Conservation (phyloP, 2,113 vertebrate species). For the Aptenodytes forsteri region DNA sequence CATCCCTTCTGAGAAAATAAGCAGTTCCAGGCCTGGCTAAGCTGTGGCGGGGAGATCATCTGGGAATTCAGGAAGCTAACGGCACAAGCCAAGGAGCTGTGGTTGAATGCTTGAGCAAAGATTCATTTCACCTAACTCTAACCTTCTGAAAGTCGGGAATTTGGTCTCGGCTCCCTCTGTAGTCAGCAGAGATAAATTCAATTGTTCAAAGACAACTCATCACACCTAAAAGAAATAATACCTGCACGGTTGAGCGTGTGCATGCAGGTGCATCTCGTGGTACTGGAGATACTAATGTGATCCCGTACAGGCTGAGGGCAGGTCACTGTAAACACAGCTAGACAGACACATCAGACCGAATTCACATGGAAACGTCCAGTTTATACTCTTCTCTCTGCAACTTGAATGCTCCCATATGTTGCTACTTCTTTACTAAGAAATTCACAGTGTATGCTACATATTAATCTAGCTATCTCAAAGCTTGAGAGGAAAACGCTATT, state of each 20-base stretch:
- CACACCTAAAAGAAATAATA: background rate
- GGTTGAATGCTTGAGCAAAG: constrained; percentile 54
- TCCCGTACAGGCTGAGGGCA: background rate
- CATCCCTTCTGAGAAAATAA: constrained; percentile 38
- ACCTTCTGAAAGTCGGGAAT: background rate
- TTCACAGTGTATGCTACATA: background rate
- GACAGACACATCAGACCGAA: background rate
- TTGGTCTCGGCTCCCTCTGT: background rate
- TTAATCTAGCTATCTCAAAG: background rate
- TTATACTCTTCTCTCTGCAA: background rate
- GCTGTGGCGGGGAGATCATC: constrained; percentile 18
- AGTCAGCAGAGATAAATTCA: constrained; percentile 14
- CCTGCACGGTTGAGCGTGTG: accelerated
- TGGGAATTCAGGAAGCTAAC: constrained; percentile 65
- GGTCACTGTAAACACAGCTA: background rate
- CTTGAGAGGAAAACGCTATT: background rate
- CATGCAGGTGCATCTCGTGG: background rate
- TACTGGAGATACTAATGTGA: background rate
- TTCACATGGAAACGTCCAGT: background rate
- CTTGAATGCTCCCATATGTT: background rate
- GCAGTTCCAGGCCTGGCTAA: constrained; percentile 33
- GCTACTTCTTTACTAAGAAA: background rate
- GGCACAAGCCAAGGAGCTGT: constrained; percentile 37
- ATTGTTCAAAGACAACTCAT: background rate
- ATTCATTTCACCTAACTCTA: constrained; percentile 51